Evolutionary conservation across 2,113 vertebrate species (phyloP), one percentile per base, ranked within the genome.

Genomic region (Corapipo altera): DNA sequence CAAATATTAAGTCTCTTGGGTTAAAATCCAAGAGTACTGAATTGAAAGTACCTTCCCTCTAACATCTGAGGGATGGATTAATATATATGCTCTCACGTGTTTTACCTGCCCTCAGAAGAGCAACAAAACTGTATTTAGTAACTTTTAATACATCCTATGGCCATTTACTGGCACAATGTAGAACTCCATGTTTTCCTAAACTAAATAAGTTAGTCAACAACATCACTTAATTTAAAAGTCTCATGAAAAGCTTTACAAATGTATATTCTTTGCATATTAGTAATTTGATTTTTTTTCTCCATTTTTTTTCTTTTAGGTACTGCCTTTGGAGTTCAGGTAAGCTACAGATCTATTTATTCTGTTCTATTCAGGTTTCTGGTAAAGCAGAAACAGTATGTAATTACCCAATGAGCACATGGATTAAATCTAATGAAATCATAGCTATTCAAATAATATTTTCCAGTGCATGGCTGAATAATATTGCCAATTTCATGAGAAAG

Each of bases 281-380:
- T 85, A 72, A 59, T 14, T 46, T 32, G 4, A 23, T 49, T 6
- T 78, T 55, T 78, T 41, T 12, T 21, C 46, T 32, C 59, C n/a
- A 0, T 1, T 57, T 80, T 70, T 74, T 92, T 76, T 28, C 12
- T 74, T 80, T 62, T 22, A 97, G 96, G 72, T 49, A 2, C 27
- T 83, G 82, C 74, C n/a, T 95, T 95, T 58, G 96, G 94, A 89
- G 48, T 11, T 66, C 62, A 93, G 96, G 96, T 97, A 54, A 96
- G 95, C 21, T 65, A 33, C 44, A 49, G 17, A 52, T 73, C 28
- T 67, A 39, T 75, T 95, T 84, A 67, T 57, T 49, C 61, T 69
- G 18, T 87, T 91, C 54, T 91, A 0, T 73, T 88, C 26, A 69
- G n/a, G 13, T 65, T 92, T 91, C 62, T 94, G 69, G 79, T 67